Evolutionary conservation across 2,888 invertebrate genomes (phyloP), one percentile per base, ranked within the genome.

Genomic region (Adelphocoris suturalis): DNA sequence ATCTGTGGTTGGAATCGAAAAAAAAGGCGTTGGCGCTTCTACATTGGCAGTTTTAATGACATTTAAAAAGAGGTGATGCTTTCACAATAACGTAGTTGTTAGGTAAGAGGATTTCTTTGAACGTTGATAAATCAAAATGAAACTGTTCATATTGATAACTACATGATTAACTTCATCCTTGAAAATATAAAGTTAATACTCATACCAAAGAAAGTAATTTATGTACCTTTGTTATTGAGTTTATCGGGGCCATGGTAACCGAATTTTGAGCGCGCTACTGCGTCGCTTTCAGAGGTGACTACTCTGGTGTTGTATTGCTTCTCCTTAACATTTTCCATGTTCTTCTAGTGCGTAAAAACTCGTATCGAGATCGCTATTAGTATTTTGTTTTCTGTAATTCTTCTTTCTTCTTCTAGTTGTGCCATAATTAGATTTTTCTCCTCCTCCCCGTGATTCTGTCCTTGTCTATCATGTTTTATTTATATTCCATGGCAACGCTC

Each of bases 381-480:
- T 16, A 11, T 52, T 52, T 52, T 13, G 52, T 52, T 52, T 52
- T 52, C 16, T 52, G 16, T 14, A 1, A 5, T 52, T 61, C 19
- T 3, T 61, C n/a, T 61, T 68, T 23, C 12, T 23, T 19, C 23
- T 68, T 68, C 68, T 68, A 68, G 68, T 68, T 68, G 68, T 68
- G 68, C 68, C 68, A 68, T 68, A 68, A 68, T 68, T 68, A 12
- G 23, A 68, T 57, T 57, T n/a, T 7, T 57, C n/a, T n/a, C n/a
- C 57, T n/a, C 55, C 14, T n/a, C 57, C 57, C 37, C 37, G 37
- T 4, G 7, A 37, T 37, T 37, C 37, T 37, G 37, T 37, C 37
- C 37, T 37, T 37, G 37, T 37, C 37, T 37, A 37, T 7, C 37
- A 37, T 37, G 37, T 37, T 37, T 37, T 37, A 37, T n/a, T n/a